These are phyloP conservation scores for Branchellion lobata DNA, from an alignment of 2,888 invertebrate genomes.

Conservation along the genomic window DNA sequence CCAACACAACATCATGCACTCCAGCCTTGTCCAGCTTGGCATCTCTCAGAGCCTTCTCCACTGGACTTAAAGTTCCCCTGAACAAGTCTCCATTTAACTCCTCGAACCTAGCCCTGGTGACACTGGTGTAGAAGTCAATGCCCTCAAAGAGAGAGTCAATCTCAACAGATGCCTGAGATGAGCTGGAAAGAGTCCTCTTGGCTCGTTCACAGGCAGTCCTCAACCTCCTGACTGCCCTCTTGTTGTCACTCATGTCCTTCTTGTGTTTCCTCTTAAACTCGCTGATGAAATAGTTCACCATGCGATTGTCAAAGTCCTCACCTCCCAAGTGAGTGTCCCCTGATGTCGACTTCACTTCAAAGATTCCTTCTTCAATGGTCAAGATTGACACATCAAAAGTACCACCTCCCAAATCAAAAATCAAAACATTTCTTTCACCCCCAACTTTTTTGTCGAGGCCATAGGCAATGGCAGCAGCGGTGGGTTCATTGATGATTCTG, in stretches of 20 bases:
- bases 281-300: slow-evolving; percentile 61
- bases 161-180: slow-evolving; percentile 72
- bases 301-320: slow-evolving; percentile 70
- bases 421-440: slow-evolving; percentile 66
- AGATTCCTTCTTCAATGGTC: slow-evolving; percentile 88
- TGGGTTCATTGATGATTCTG: slow-evolving; percentile 78
- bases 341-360: slow-evolving; percentile 91
- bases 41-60: slow-evolving; percentile 90
- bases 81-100: slow-evolving; percentile 94
- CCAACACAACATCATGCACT: slow-evolving; percentile 73
- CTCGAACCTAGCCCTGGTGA: slow-evolving; percentile 93
- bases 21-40: slow-evolving; percentile 79
- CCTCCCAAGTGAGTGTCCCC: slow-evolving; percentile 92
- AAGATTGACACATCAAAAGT: slow-evolving; percentile 93
- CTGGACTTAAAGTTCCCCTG: slow-evolving; percentile 91
- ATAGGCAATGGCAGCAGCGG: slow-evolving; percentile 67
- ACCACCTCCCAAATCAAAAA: slow-evolving; percentile 77
- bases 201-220: slow-evolving; percentile 81
- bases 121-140: slow-evolving; percentile 90
- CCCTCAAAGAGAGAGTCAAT: slow-evolving; percentile 93
- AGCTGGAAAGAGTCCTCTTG: slow-evolving; percentile 68
- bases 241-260: slow-evolving; percentile 68
- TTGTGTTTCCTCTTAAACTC: slow-evolving; percentile 62
- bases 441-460: slow-evolving; percentile 65
- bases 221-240: slow-evolving; percentile 83